These are phyloP conservation scores for Colossoma macropomum DNA, from an alignment of 2,113 vertebrate genomes.

Conservation along the genomic window DNA sequence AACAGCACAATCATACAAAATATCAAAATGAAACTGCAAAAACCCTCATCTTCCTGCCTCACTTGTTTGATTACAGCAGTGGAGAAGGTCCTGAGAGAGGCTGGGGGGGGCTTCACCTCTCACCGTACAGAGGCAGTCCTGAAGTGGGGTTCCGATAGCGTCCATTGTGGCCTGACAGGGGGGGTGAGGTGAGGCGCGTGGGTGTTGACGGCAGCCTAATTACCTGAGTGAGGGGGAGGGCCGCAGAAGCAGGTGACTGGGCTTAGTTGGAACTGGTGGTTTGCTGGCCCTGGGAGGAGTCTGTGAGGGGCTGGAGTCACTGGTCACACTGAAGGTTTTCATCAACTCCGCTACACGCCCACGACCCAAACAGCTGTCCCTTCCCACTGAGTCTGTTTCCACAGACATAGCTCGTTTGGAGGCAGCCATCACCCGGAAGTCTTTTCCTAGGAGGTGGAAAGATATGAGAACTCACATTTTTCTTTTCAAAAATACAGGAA, in stretches of 20 bases:
- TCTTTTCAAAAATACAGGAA: no score
- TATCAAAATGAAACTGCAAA: conserved; percentile 62
- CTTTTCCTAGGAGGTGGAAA: conserved; percentile 57
- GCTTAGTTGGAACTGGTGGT: conserved; percentile 76
- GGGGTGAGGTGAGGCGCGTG: not conserved
- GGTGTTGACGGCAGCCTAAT: conserved; percentile 40
- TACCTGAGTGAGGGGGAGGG: conserved; percentile 76
- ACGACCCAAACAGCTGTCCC: conserved; percentile 54
- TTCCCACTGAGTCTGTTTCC: conserved; percentile 32
- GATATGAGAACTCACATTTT: not conserved
- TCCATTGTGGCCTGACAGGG: conserved; percentile 38
- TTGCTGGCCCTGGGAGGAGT: conserved; percentile 60
- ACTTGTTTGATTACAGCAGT: conserved; percentile 45
- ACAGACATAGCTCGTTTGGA: conserved; percentile 37
- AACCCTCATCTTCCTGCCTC: conserved; percentile 56
- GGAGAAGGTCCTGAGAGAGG: conserved; percentile 55
- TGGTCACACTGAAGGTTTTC: conserved; percentile 72
- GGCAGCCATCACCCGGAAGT: conserved; percentile 46
- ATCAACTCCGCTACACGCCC: conserved; percentile 79
- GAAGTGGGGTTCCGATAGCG: not conserved
- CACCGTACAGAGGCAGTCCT: not conserved
- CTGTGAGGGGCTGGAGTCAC: conserved; percentile 47
- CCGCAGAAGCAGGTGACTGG: conserved; percentile 69
- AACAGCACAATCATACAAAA: conserved; percentile 71
- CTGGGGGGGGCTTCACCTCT: conserved; percentile 10